Evolutionary conservation across 2,797 vertebrate species (phyloP).

Genomic region (Tangara arthus): DNA sequence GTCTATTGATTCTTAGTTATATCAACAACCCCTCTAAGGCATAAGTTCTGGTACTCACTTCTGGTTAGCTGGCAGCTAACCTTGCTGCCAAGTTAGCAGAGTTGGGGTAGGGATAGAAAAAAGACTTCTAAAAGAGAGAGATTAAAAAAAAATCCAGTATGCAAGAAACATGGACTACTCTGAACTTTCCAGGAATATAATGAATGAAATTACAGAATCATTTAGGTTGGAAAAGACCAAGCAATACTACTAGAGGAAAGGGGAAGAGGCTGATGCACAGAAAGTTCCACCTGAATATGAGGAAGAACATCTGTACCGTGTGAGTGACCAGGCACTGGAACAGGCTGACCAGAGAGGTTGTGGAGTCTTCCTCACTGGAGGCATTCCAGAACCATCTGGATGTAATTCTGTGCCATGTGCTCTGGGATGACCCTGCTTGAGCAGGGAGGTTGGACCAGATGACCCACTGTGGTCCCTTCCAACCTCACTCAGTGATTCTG

Average conservation of each 20-base stretch:
- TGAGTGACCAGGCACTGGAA: not conserved
- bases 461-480: not conserved
- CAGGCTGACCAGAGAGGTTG: not conserved
- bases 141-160: not conserved
- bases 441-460: not conserved
- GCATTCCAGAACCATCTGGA: not conserved
- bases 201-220: not conserved
- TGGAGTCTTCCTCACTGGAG: not conserved
- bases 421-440: not conserved
- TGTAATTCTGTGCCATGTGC: accelerated
- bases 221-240: not conserved
- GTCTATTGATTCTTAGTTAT: not conserved
- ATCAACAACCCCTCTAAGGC: not conserved
- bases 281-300: not conserved
- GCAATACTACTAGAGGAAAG: not conserved
- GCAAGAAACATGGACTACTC: not conserved
- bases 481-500: not conserved
- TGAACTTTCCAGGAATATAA: not conserved
- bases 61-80: not conserved
- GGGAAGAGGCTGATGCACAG: not conserved
- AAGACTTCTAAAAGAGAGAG: not conserved
- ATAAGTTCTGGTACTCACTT: not conserved
- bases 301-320: not conserved
- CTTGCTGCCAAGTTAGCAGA: not conserved
- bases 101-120: not conserved